These are phyloP conservation scores for Serripes groenlandicus DNA, from an alignment of 2,888 invertebrate species.

Conservation along the genomic window DNA sequence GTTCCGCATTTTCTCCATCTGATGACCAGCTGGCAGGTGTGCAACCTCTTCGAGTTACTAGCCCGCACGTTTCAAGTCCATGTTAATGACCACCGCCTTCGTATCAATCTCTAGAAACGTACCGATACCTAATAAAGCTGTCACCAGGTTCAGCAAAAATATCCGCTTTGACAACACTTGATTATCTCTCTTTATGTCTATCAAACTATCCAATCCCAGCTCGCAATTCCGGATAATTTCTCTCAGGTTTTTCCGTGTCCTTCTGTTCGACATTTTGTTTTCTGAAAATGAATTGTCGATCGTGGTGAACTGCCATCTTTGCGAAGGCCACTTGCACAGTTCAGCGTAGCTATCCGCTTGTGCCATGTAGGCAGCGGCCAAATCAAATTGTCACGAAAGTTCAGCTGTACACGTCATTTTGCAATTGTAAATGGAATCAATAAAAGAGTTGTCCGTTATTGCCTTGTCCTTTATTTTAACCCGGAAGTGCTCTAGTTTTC, in stretches of 20 bases:
- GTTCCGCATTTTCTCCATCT: background rate
- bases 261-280: background rate
- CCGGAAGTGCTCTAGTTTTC: background rate
- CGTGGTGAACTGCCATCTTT: background rate
- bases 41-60: background rate
- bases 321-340: background rate
- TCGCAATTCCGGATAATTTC: slow-evolving; percentile 8
- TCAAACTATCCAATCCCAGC: slow-evolving; percentile 4
- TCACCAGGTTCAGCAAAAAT: slow-evolving; percentile 10
- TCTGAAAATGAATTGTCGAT: slow-evolving; percentile 12
- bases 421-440: background rate
- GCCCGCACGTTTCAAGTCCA: background rate
- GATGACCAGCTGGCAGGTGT: background rate
- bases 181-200: background rate
- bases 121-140: slow-evolving; percentile 4
- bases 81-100: background rate
- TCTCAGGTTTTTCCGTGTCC: background rate
- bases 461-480: background rate
- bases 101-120: slow-evolving; percentile 6
- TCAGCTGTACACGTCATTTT: slow-evolving; percentile 13
- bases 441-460: background rate
- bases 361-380: background rate
- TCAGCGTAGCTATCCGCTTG: slow-evolving; percentile 1
- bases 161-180: background rate
- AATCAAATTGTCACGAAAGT: background rate